Evolutionary conservation across 2,888 invertebrate genomes (phyloP), one percentile per base, ranked within the genome.

Genomic region (Trileptium ribeirensis): DNA sequence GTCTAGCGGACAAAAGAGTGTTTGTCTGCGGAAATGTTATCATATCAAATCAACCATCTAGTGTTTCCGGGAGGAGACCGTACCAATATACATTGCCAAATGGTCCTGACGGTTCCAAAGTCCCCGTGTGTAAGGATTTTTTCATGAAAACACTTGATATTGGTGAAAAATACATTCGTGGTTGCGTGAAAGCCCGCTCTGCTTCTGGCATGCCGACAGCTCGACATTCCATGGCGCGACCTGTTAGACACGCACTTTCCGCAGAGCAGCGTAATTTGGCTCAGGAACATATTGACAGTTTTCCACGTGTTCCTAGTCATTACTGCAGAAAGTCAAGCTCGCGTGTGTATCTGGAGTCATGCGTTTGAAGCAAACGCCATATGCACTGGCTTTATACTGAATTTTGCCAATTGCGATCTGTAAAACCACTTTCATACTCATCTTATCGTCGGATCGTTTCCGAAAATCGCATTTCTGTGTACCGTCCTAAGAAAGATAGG

Each of bases 351-450:
- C 24, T 51, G 24, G 51, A 51, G 24, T 8, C 51, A 15, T 51
- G 8, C 8, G 51, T 51, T 24, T 24, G 24, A 51, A 51, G 51
- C 51, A 51, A 51, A 51, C 8, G 51, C 8, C 8, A 51, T 24
- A 51, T 70, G 36, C 70, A 70, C 33, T 19, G 70, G 70, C 70
- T 70, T 15, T 70, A 70, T n/a, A 29, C n/a, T n/a, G 70, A 70
- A 70, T 70, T 19, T 70, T 70, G 70, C 70, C 15, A 8, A 15
- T 8, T 19, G n/a, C 15, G n/a, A 15, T 8, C 31, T 8, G 36
- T 70, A 24, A 51, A 51, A 51, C 51, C 51, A 15, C 8, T 51
- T 51, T 51, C 51, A 51, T 70, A 29, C 33, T 36, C 70, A 36
- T 70, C 70, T 15, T 70, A 70, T 31, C n/a, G 33, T n/a, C 3